Evolutionary conservation across 2,888 invertebrate genomes (phyloP).

Genomic region (Pristionchus entomophagus): DNA sequence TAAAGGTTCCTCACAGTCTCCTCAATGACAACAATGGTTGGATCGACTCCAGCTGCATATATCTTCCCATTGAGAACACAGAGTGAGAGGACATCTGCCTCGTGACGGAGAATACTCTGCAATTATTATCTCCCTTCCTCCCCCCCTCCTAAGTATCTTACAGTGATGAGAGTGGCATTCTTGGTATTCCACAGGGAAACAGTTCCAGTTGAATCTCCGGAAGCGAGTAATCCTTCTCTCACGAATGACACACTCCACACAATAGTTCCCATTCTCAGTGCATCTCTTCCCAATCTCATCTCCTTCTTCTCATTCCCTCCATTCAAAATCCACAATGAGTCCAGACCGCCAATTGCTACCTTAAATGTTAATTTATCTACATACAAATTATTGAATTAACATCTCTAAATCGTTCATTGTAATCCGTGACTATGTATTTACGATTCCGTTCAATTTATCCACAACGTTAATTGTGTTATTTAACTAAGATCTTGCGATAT

Average conservation of each 20-base stretch:
- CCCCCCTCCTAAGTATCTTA: neutral
- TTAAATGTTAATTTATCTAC: neutral
- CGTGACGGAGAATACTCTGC: constrained; percentile 3
- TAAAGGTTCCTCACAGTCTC: constrained; percentile 8
- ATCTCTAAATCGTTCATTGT: no score
- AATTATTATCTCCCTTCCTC: no score
- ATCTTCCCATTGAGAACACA: neutral
- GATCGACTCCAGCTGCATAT: constrained; percentile 41
- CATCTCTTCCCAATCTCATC: constrained; percentile 4
- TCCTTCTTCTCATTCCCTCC: constrained; percentile 27
- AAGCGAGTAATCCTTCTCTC: neutral
- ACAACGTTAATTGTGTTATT: no score
- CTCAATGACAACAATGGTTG: constrained; percentile 11
- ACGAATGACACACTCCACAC: constrained; percentile 39
- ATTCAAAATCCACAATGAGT: constrained; percentile 16
- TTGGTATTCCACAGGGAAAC: constrained; percentile 22
- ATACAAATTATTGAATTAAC: no score
- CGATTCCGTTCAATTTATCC: no score
- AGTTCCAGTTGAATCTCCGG: constrained; percentile 32
- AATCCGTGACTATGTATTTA: no score
- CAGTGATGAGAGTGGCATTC: neutral
- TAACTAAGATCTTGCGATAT: no score
- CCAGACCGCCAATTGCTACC: constrained; percentile 41
- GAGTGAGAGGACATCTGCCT: constrained; percentile 32
- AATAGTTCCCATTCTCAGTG: neutral